A percentile compares a stretch with the other conserved stretches of the same genome.
Evolutionary conservation across 2,113 vertebrate genomes (phyloP).

Genomic region (Rhinogobius similis): DNA sequence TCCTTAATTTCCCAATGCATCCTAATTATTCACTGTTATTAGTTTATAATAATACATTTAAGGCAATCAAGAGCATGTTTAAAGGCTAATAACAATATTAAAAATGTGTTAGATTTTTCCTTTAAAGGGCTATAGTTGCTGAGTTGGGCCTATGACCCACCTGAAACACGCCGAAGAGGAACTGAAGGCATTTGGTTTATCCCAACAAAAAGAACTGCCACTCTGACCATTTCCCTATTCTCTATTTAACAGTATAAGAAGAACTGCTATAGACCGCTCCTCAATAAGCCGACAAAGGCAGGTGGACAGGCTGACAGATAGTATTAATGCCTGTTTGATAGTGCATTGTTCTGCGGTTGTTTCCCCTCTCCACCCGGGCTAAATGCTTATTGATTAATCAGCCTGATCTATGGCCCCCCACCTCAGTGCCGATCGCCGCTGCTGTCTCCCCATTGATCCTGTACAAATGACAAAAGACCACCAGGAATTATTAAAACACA

Average conservation of each 20-base stretch:
- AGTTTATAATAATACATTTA: too few species aligned
- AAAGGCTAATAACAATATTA: too few species aligned
- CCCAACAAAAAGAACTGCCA: not conserved
- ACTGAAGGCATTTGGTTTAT: not conserved
- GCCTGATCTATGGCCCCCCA: slow-evolving; percentile 71
- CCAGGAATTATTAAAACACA: slow-evolving; percentile 77
- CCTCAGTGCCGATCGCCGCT: slow-evolving; percentile 67
- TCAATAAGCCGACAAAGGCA: slow-evolving; percentile 43
- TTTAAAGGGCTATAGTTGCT: too few species aligned
- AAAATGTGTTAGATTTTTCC: too few species aligned
- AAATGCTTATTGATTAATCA: slow-evolving; percentile 78
- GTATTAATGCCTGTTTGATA: slow-evolving; percentile 71
- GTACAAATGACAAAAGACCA: slow-evolving; percentile 69
- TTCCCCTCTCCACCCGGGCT: slow-evolving; percentile 69
- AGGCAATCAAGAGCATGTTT: too few species aligned
- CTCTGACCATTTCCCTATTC: not conserved
- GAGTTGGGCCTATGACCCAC: not conserved
- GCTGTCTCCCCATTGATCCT: slow-evolving; percentile 65
- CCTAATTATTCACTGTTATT: too few species aligned
- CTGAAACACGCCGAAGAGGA: not conserved
- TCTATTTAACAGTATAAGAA: not conserved
- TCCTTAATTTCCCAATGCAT: too few species aligned
- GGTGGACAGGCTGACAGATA: slow-evolving; percentile 48
- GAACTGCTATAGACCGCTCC: slow-evolving; percentile 21
- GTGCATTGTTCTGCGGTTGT: slow-evolving; percentile 72